Conservation (phyloP, 2,797 vertebrate genomes). For the Amniataba percoides region DNA sequence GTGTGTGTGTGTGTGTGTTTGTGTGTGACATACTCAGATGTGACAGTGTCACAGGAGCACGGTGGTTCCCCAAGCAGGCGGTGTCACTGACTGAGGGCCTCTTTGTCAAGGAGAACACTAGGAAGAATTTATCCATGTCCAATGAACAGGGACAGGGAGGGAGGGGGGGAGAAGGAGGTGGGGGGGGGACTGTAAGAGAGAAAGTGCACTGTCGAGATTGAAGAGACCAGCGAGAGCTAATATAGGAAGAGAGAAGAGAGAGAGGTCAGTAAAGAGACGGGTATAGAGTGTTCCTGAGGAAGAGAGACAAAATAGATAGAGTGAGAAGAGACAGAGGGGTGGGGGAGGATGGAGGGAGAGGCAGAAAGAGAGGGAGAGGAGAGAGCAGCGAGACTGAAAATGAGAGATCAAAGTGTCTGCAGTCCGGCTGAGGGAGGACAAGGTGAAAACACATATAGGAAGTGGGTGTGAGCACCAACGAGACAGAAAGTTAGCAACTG, state of each 20-base stretch:
- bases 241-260: slow-evolving; percentile 56
- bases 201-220: slow-evolving; percentile 62
- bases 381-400: slow-evolving; percentile 41
- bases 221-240: slow-evolving; percentile 60
- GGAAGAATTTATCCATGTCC: slow-evolving; percentile 74
- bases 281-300: slow-evolving; percentile 62
- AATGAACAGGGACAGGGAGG: slow-evolving; percentile 43
- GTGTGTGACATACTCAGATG: slow-evolving; percentile 69
- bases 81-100: slow-evolving; percentile 75
- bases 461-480: slow-evolving; percentile 16
- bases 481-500: slow-evolving; percentile 3
- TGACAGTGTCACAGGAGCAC: slow-evolving; percentile 74
- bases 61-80: slow-evolving; percentile 70
- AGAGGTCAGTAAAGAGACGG: slow-evolving; percentile 68
- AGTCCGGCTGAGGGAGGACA: slow-evolving; percentile 42
- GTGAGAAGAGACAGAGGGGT: slow-evolving; percentile 52
- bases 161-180: background rate
- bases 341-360: slow-evolving; percentile 19
- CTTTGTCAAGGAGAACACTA: slow-evolving; percentile 76
- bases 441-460: slow-evolving; percentile 36
- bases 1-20: slow-evolving; percentile 41
- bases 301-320: slow-evolving; percentile 56
- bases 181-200: slow-evolving; percentile 27
- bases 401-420: slow-evolving; percentile 55
- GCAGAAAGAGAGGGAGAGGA: slow-evolving; percentile 1